Percentiles rank a stretch among this genome's conserved stretches.
Evolutionary conservation across 2,113 vertebrate species (phyloP).

Genomic region (Gallinago undulata): DNA sequence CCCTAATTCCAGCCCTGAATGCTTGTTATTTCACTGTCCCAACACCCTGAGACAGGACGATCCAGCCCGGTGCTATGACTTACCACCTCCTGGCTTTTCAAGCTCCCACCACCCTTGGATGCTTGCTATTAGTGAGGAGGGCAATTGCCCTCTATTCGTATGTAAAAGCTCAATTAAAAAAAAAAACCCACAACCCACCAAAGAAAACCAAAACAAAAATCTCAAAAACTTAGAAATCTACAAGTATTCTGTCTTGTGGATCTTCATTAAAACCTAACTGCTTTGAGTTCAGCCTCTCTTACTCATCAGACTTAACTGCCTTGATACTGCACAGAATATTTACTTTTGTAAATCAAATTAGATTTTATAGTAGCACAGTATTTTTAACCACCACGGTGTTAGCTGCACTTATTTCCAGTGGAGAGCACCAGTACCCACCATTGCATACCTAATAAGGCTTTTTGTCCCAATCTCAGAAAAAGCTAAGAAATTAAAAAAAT

Average conservation of each 20-base stretch:
- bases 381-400: neutral
- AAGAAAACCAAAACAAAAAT: no score
- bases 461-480: neutral
- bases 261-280: neutral
- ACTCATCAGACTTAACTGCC: neutral
- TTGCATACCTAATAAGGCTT: neutral
- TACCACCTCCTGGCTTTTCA: neutral
- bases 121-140: neutral
- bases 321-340: no score
- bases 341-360: neutral
- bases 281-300: neutral
- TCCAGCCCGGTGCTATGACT: accelerated
- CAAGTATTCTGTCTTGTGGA: neutral
- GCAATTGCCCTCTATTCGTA: neutral
- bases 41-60: neutral
- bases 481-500: neutral
- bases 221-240: neutral
- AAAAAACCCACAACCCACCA: neutral
- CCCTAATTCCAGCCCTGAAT: accelerated
- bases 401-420: neutral
- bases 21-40: neutral
- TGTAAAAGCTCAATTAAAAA: neutral
- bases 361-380: neutral
- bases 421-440: neutral
- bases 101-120: neutral